Base-by-base conservation (phyloP, 2,797 vertebrate species). In the Sciurus vulgaris region DNA sequence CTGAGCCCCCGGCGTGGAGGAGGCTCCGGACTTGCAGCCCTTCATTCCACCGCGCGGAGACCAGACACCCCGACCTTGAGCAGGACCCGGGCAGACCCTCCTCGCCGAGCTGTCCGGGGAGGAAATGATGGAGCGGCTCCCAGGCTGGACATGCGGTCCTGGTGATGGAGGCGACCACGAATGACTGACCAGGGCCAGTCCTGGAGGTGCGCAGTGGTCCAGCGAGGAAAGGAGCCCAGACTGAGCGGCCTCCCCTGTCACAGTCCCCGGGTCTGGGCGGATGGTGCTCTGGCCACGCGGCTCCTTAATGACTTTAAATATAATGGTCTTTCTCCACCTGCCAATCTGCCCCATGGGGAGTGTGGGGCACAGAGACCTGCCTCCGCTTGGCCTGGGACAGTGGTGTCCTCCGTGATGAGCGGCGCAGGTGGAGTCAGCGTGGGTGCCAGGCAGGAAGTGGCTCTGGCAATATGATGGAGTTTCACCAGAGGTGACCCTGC, bases 11-110 rank as follows among this genome's bases (percentile, higher is more conserved):
- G 13, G 35, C 3, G 1, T 41, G 63, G 41, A 26, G 0, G 6
- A 12, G 51, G 28, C 28, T 38, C 49, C 11, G 1, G 0, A 59
- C 5, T 6, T 11, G 7, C 20, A 2, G 35, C 17, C 38, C 77
- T 33, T n/a, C 59, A 3, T 59, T 44, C 56, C 38, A 81, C 12
- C 30, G 10, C 0, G 2, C n/a, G 2, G 44, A 70, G 14, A 28
- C 82, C 14, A 7, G 56, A 49, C 65, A 9, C 1, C 24, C 81
- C 24, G 7, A n/a, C 73, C 10, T 22, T 56, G 54, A 41, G 17
- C 7, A 1, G 5, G 30, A 59, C 17, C 26, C 38, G 38, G 38
- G 38, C 38, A 38, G 38, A 38, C 38, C 38, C 38, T 38, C 38
- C 38, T 38, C 38, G 38, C 38, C 38, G 38, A 84, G 35, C 47